These are phyloP conservation scores for Lamellibrachia satsuma DNA, from an alignment of 2,888 invertebrate species.

Conservation along the genomic window DNA sequence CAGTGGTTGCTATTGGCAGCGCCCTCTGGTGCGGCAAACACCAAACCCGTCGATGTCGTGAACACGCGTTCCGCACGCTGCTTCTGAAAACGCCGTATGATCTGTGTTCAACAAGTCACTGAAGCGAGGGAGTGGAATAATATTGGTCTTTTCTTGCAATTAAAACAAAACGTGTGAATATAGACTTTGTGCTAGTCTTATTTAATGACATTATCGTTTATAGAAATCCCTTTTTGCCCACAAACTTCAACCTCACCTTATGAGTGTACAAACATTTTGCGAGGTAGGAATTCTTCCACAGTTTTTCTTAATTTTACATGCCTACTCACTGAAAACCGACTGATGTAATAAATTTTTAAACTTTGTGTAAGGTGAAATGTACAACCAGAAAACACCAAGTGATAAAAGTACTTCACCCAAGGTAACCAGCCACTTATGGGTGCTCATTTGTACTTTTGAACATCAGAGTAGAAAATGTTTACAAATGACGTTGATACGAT, in stretches of 20 bases:
- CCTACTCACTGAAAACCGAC: not conserved
- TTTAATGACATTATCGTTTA: too few relatives aligned
- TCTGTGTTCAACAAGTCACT: not conserved
- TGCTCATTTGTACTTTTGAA: too few relatives aligned
- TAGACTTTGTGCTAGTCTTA: too few relatives aligned
- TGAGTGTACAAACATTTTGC: not conserved
- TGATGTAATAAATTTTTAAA: not conserved
- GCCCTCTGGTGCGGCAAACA: conserved; percentile 50
- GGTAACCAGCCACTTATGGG: too few relatives aligned
- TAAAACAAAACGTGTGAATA: too few relatives aligned
- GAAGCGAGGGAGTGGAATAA: too few relatives aligned
- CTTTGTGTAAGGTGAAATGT: not conserved
- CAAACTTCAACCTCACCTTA: not conserved
- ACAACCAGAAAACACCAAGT: not conserved
- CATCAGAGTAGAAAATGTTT: too few relatives aligned
- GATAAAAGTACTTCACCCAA: not conserved
- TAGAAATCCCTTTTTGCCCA: not conserved
- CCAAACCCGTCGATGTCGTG: conserved; percentile 47
- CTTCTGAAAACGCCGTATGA: conserved; percentile 38
- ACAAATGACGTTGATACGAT: not conserved
- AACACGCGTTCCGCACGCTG: conserved; percentile 48
- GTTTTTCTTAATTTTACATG: not conserved
- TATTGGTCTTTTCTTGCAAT: too few relatives aligned
- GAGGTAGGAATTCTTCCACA: not conserved
- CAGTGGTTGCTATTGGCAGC: conserved; percentile 22